Evolutionary conservation across 1,140 invertebrate genomes (phyloP).

Genomic region (Ostrea edulis): DNA sequence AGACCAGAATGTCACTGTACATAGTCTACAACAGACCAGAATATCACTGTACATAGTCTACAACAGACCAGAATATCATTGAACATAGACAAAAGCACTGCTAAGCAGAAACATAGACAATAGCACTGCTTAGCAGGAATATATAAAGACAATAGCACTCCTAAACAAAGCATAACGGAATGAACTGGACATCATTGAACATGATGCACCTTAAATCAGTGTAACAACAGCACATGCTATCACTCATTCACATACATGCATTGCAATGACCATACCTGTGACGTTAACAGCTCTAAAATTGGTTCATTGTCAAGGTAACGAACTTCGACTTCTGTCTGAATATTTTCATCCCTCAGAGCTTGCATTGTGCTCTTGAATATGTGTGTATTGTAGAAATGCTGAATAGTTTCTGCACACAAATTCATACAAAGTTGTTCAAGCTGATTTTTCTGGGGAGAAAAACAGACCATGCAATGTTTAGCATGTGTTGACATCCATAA

Average conservation of each 20-base stretch:
- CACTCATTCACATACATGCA: background rate
- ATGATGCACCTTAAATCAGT: background rate
- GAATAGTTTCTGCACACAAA: constrained; percentile 97
- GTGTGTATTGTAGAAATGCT: constrained; percentile 98
- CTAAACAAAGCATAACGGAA: constrained; percentile 5
- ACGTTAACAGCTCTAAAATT: constrained; percentile 96
- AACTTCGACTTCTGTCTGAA: constrained; percentile 93
- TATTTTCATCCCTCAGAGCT: constrained; percentile 95
- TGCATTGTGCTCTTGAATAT: constrained; percentile 97
- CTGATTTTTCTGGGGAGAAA: constrained; percentile 85
- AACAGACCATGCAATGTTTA: background rate
- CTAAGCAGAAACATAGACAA: background rate
- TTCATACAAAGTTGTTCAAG: constrained; percentile 97
- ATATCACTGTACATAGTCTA: constrained; percentile 81
- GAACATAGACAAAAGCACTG: constrained; percentile 23
- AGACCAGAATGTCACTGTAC: constrained; percentile 39
- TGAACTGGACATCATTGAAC: no score
- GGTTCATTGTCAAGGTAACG: constrained; percentile 97
- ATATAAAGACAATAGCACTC: background rate
- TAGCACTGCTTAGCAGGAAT: background rate
- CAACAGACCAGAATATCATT: constrained; percentile 48
- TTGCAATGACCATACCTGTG: constrained; percentile 83
- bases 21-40: constrained; percentile 79
- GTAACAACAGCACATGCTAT: no score
- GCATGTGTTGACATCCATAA: background rate